These are phyloP conservation scores for Drosophila grimshawi DNA, from an alignment of 1,140 invertebrate genomes.

Conservation along the genomic window DNA sequence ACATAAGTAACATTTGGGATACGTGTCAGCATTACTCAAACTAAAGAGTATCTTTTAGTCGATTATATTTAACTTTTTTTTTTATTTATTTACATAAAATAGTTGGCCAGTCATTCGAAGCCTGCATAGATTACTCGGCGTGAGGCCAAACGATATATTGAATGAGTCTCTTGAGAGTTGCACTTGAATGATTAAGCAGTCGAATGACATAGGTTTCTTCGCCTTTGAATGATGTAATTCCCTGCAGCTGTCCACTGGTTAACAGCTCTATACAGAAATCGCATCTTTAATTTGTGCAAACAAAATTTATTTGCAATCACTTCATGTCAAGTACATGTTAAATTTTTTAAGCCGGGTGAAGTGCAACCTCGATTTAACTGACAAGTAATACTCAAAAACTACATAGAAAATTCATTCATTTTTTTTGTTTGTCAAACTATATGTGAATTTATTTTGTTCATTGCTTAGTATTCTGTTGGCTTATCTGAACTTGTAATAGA, in stretches of 20 bases:
- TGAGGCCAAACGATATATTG: conserved; percentile 24
- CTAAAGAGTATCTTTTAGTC: not conserved
- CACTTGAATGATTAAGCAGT: conserved; percentile 44
- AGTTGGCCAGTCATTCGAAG: conserved; percentile 43
- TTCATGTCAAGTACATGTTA: conserved; percentile 13
- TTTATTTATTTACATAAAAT: conserved; percentile 5
- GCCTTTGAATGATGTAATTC: conserved; percentile 39
- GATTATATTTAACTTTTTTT: not conserved
- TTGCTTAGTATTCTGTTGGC: not conserved
- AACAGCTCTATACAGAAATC: conserved; percentile 33
- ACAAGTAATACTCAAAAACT: not conserved
- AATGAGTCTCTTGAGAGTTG: conserved; percentile 26
- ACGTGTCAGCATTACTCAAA: not conserved
- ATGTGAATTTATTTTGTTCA: not conserved
- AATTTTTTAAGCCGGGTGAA: not conserved
- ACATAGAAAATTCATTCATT: not conserved
- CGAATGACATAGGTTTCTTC: conserved; percentile 47
- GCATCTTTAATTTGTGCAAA: conserved; percentile 27
- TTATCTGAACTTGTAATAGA: not conserved
- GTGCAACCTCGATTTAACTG: conserved; percentile 1
- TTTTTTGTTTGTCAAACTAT: not conserved
- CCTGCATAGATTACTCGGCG: conserved; percentile 15
- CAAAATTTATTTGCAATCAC: conserved; percentile 23
- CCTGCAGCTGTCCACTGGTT: conserved; percentile 28
- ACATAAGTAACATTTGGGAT: no score